Evolutionary conservation across 2,888 invertebrate species (phyloP), one percentile per base, ranked within the genome.

Genomic region (Lasioglossum vierecki): DNA sequence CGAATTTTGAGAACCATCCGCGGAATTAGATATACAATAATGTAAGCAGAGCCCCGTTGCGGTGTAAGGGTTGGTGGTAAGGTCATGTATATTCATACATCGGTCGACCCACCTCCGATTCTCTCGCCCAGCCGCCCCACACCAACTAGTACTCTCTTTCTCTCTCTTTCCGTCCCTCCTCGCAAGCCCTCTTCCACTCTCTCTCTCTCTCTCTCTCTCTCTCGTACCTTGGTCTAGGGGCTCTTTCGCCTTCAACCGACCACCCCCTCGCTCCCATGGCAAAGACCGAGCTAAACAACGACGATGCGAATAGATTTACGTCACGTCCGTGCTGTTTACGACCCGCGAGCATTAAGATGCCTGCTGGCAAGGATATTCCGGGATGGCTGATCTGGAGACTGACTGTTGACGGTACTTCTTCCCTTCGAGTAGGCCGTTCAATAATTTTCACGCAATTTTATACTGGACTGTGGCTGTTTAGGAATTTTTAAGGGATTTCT

Each of bases 1-100:
- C 88, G 91, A 92, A 93, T 93, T 94, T 93, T 93, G 94, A 94
- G 94, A 94, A 94, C 94, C 94, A 91, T 91, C 92, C 92, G 92
- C 90, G 91, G 95, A 95, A 95, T 95, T 95, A 94, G 95, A 95
- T 95, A 95, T 95, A 95, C 95, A 95, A 95, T 95, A 95, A 95
- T 95, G 95, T 95, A 95, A 95, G 95, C 95, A 94, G 94, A 94
- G 93, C 93, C 92, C 92, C 93, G 94, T 93, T 94, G 94, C 92
- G 94, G 94, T 93, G 94, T 93, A 94, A 94, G 95, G 94, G 94
- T 94, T 94, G 93, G 94, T 89, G 92, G 94, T 93, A 93, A 93
- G 94, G 95, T 94, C 95, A 95, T 95, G 95, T 95, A 95, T 95
- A 95, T 95, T 95, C 95, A 95, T 95, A 94, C 94, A 93, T 93